phyloP scores from a whole-genome alignment of 2,888 invertebrate genomes.

The Himalopsyche kuldschensis region DNA sequence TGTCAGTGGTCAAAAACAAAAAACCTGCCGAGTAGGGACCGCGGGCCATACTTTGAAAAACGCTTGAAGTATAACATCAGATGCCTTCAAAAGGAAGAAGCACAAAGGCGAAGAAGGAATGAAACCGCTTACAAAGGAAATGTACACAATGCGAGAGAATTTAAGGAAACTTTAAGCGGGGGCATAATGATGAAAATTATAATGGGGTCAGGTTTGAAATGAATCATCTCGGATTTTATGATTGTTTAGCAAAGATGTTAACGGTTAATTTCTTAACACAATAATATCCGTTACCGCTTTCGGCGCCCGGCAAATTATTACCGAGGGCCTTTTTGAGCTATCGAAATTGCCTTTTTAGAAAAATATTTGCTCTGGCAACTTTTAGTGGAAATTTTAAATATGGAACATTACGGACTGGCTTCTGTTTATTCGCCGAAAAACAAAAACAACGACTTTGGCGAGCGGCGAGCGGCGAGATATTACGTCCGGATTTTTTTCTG shows the following conservation, averaged over 20 bases:
- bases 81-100: constrained; percentile 22
- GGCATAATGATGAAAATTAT: constrained; percentile 18
- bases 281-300: background rate
- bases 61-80: constrained; percentile 22
- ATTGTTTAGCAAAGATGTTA: constrained; percentile 9
- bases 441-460: no score
- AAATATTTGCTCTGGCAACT: background rate
- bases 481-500: no score
- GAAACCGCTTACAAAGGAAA: constrained; percentile 35
- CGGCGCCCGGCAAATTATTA: background rate
- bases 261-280: background rate
- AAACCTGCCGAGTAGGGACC: background rate
- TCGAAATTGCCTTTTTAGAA: background rate
- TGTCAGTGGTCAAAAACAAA: background rate
- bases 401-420: background rate
- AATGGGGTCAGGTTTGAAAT: constrained; percentile 20
- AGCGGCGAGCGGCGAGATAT: no score
- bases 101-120: constrained; percentile 31
- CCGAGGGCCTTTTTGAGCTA: background rate
- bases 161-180: constrained; percentile 24
- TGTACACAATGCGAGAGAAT: constrained; percentile 27
- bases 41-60: background rate
- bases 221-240: constrained; percentile 18
- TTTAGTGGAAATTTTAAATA: background rate
- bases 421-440: background rate